These are phyloP conservation scores for Drosophila nebulosa DNA, from an alignment of 1,140 invertebrate species.

Conservation along the genomic window DNA sequence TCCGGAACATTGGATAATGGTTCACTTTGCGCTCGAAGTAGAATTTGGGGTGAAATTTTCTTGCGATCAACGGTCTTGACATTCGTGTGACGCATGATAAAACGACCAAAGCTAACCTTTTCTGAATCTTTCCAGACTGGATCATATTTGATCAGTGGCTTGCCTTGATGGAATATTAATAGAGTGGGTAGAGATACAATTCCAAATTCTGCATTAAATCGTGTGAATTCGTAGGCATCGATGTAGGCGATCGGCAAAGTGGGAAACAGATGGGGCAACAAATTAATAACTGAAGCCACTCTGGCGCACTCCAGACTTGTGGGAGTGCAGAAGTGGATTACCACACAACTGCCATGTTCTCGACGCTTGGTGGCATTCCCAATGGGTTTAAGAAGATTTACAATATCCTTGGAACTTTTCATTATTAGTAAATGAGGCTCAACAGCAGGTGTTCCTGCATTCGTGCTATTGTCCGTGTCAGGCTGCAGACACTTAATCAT, in stretches of 20 bases:
- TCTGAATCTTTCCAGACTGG: constrained; percentile 88
- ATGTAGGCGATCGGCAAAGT: constrained; percentile 93
- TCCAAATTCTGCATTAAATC: constrained; percentile 95
- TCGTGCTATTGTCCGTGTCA: constrained; percentile 15
- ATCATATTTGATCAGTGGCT: constrained; percentile 82
- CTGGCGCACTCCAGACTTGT: constrained; percentile 94
- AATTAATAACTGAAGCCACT: constrained; percentile 95
- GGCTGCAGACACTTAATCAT: constrained; percentile 65
- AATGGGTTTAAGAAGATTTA: constrained; percentile 80
- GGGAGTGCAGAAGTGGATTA: constrained; percentile 94
- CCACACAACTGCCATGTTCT: constrained; percentile 86
- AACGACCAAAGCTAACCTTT: constrained; percentile 89
- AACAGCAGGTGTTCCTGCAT: neutral
- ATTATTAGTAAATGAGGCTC: constrained; percentile 55
- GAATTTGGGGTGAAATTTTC: constrained; percentile 6
- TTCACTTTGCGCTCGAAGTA: neutral
- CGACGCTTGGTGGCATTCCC: constrained; percentile 81
- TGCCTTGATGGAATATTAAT: constrained; percentile 95
- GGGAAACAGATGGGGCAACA: constrained; percentile 90
- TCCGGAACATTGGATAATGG: constrained; percentile 82
- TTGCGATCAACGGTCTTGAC: constrained; percentile 82
- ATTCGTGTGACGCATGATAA: constrained; percentile 91
- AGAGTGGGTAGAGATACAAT: constrained; percentile 96
- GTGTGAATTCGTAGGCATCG: constrained; percentile 92
- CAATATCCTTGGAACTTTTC: constrained; percentile 66